Evolutionary conservation across 2,113 vertebrate species (phyloP), one percentile per base, ranked within the genome.

Genomic region (Chaetorhynchus papuensis): DNA sequence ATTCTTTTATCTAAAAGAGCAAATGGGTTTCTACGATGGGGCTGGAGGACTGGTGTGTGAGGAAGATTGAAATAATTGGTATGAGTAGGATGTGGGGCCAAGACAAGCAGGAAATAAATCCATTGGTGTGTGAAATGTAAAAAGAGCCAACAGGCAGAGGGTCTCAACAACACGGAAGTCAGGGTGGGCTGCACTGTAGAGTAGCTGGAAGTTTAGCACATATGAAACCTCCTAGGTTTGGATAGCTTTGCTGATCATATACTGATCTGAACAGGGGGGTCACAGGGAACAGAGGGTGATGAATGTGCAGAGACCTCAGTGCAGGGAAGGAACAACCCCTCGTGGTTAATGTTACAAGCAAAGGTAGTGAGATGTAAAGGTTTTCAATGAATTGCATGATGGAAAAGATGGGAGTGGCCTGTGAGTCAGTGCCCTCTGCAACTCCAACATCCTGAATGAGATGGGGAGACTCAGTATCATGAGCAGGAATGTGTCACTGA

Each of bases 331-430:
- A 63, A 61, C 41, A 87, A 15, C 9, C 4, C 35, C 13, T 77
- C 4, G 0, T 0, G 0, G 26, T 42, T 50, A 31, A 53, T 0
- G 1, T 37, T 35, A 57, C 47, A 81, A 61, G 16, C 47, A 54
- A 86, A 45, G 16, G 6, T 24, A 26, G 21, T 3, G 11, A 72
- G 42, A 70, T 22, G 42, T 18, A 50, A 66, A n/a, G 37, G 15
- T 61, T 81, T 87, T 33, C 56, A 68, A 42, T 33, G 10, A 76
- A 41, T 20, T 28, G 13, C 30, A 37, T 0, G 0, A 18, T 76
- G n/a, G 28, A 69, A 88, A 86, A 56, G 14, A 41, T 0, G 1
- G 9, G 6, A 2, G 54, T 9, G 7, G 33, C 13, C 41, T 68
- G 19, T 49, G 44, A 37, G 37, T 28, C 41, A 59, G 28, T 31